Evolutionary conservation across 23 tunicate species (phyloP).

Genomic region (Trididemnum miniatum): DNA sequence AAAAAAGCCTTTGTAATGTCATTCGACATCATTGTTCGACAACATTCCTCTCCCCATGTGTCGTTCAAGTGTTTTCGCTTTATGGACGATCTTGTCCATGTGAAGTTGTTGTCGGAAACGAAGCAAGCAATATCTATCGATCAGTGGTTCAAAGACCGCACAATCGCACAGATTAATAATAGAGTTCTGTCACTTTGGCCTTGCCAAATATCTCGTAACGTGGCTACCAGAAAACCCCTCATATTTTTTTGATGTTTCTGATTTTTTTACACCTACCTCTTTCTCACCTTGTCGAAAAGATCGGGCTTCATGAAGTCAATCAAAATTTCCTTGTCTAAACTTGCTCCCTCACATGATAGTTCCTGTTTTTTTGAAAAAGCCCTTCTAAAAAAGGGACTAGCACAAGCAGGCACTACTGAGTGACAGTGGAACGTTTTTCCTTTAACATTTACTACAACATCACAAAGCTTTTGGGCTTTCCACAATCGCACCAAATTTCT

Average conservation of each 20-base stretch:
- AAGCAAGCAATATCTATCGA: no score
- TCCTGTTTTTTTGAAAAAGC: constrained; percentile 62
- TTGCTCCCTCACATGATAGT: constrained; percentile 47
- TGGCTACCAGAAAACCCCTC: no score
- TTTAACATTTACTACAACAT: constrained; percentile 61
- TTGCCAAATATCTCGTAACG: no score
- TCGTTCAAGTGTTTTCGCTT: no score
- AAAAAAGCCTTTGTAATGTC: no score
- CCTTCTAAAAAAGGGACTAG: constrained; percentile 77
- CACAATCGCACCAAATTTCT: constrained; percentile 75
- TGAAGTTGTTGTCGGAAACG: no score
- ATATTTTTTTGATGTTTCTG: background rate
- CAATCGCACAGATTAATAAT: no score
- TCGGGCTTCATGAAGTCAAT: constrained; percentile 78
- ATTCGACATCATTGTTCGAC: no score
- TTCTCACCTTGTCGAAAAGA: constrained; percentile 67
- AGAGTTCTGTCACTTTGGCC: no score
- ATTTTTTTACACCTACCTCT: background rate
- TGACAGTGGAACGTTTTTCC: constrained; percentile 64
- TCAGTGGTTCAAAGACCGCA: no score
- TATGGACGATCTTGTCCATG: no score
- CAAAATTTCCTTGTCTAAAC: constrained; percentile 50
- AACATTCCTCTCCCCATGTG: no score
- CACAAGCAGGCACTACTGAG: constrained; percentile 73
- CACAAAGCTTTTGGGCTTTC: constrained; percentile 90